Evolutionary conservation across 2,113 vertebrate genomes (phyloP).

Genomic region (Pongo pygmaeus): DNA sequence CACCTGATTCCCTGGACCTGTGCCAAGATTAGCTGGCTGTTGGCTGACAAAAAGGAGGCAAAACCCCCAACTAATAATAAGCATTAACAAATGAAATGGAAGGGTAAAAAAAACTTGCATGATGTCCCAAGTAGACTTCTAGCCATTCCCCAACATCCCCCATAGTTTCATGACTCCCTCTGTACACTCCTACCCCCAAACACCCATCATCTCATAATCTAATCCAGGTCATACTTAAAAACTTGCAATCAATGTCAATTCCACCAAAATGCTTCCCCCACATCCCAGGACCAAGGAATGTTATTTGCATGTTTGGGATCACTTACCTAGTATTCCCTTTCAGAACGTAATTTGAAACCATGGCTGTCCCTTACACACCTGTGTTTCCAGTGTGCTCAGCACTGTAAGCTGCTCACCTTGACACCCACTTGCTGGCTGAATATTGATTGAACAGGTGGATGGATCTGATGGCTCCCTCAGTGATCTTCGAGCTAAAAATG

Average conservation of each 20-base stretch:
- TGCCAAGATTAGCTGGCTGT: neutral
- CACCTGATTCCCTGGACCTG: slow-evolving; percentile 8
- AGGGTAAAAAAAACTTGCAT: neutral
- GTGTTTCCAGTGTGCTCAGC: neutral
- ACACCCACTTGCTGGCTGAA: neutral
- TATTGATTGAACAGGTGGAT: neutral
- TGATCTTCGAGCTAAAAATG: neutral
- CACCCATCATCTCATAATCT: neutral
- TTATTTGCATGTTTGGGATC: neutral
- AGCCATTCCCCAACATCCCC: neutral
- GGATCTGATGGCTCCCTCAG: neutral
- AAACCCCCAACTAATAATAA: neutral
- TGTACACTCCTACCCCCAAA: neutral
- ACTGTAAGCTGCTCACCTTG: neutral
- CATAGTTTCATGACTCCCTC: neutral
- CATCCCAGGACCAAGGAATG: neutral
- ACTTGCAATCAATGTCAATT: neutral
- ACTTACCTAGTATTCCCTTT: neutral
- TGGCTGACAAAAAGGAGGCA: neutral
- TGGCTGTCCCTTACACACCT: neutral
- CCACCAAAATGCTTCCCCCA: neutral
- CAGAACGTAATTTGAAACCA: neutral
- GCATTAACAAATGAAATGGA: neutral
- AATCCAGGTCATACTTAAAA: neutral
- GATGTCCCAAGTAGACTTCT: neutral